phyloP scores from a whole-genome alignment of 2,888 invertebrate species.

The Apoda limacodes region DNA sequence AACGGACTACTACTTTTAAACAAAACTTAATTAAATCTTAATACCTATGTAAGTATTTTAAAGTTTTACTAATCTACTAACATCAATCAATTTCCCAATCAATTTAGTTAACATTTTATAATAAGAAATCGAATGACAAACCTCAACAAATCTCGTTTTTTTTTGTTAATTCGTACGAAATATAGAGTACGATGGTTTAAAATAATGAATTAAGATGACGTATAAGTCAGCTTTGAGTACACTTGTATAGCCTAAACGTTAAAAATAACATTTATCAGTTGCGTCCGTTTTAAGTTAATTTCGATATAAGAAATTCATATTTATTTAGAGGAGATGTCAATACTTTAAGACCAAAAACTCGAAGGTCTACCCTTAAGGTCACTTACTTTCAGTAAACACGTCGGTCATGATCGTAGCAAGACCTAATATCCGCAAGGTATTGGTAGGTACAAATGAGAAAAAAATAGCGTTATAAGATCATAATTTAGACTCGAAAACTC shows the following conservation, averaged over 20 bases:
- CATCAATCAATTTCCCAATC: too few species aligned
- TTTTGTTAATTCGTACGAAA: background rate
- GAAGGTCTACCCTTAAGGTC: conserved; percentile 54
- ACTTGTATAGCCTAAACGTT: background rate
- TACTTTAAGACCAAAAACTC: conserved; percentile 44
- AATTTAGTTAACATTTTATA: too few species aligned
- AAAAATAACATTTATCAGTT: conserved; percentile 9
- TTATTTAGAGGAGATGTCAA: conserved; percentile 39
- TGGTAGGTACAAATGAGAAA: conserved; percentile 20
- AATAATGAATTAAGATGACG: too few species aligned
- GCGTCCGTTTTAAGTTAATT: conserved; percentile 9
- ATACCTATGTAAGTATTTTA: too few species aligned
- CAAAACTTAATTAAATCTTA: too few species aligned
- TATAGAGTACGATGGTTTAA: too few species aligned
- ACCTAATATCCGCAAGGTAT: conserved; percentile 40
- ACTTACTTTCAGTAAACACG: conserved; percentile 49
- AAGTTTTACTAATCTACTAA: too few species aligned
- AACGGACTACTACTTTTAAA: too few species aligned
- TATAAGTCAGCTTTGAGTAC: too few species aligned
- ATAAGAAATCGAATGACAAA: too few species aligned
- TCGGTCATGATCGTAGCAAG: conserved; percentile 52
- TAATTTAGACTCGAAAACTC: too few species aligned
- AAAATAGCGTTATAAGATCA: conserved; percentile 20
- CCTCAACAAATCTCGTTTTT: conserved; percentile 6
- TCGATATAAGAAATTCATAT: conserved; percentile 18